Evolutionary conservation across 2,888 invertebrate genomes (phyloP).

Genomic region (Neria commutata): DNA sequence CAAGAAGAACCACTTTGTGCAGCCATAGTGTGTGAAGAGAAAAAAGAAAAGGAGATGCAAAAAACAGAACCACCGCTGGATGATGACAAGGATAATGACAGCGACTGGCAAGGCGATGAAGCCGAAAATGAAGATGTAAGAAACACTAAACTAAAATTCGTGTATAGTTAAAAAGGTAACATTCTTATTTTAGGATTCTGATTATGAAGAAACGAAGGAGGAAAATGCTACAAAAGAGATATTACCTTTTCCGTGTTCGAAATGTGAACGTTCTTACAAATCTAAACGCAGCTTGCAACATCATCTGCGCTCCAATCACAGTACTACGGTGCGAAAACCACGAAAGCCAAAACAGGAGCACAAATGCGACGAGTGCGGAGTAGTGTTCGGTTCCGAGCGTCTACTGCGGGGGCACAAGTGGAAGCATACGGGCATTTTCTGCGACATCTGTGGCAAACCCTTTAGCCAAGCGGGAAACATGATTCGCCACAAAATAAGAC

Average conservation of each 20-base stretch:
- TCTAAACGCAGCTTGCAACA: conserved; percentile 31
- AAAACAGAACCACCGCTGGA: neutral
- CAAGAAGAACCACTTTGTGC: no score
- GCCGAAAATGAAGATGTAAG: neutral
- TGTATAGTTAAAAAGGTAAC: neutral
- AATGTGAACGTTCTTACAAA: conserved; percentile 33
- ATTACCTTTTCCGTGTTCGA: conserved; percentile 31
- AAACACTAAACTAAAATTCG: neutral
- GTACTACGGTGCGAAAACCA: neutral
- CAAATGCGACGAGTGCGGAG: conserved; percentile 35
- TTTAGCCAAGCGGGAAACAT: conserved; percentile 44
- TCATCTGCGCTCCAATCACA: conserved; percentile 27
- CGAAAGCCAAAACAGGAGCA: conserved; percentile 10
- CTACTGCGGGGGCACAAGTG: conserved; percentile 33
- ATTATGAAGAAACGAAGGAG: neutral
- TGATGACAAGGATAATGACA: neutral
- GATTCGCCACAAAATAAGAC: conserved; percentile 41
- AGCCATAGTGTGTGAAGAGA: neutral
- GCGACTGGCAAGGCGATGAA: neutral
- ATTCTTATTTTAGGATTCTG: neutral
- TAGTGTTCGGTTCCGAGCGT: conserved; percentile 29
- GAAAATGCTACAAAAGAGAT: conserved; percentile 1
- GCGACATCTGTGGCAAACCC: conserved; percentile 41
- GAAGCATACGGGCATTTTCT: conserved; percentile 39
- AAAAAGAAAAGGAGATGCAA: neutral